A percentile compares a stretch with the other conserved stretches of the same genome.
Evolutionary conservation across 2,888 invertebrate genomes (phyloP).

Genomic region (Panzeria rudis): DNA sequence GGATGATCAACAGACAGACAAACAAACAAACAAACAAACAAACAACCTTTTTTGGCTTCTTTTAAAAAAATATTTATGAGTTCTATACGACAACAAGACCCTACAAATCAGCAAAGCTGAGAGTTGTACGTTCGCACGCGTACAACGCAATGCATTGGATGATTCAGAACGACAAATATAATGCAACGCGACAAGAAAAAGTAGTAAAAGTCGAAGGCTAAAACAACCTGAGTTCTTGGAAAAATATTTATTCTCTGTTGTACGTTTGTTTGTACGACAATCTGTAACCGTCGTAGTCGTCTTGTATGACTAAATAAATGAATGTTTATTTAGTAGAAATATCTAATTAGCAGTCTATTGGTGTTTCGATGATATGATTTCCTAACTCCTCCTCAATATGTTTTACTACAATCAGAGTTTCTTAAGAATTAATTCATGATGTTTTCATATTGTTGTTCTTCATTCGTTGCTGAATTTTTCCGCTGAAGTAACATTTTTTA

Average conservation of each 20-base stretch:
- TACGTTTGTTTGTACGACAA: conserved; percentile 23
- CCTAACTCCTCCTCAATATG: conserved; percentile 69
- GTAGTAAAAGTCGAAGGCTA: conserved; percentile 46
- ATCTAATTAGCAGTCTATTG: conserved; percentile 72
- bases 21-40: conserved; percentile 40
- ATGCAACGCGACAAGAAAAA: conserved; percentile 39
- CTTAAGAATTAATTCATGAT: conserved; percentile 31
- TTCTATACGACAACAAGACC: conserved; percentile 54
- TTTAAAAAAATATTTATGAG: conserved; percentile 70
- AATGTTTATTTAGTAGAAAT: conserved; percentile 41
- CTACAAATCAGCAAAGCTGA: conserved; percentile 20
- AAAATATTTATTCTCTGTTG: conserved; percentile 24
- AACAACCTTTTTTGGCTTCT: conserved; percentile 49
- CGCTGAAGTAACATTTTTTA: not conserved
- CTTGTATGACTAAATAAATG: conserved; percentile 47
- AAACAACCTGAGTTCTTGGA: conserved; percentile 62
- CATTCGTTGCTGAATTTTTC: not conserved
- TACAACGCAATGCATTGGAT: conserved; percentile 43
- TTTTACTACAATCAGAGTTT: conserved; percentile 36
- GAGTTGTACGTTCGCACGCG: conserved; percentile 51
- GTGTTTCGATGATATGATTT: conserved; percentile 66
- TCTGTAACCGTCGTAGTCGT: conserved; percentile 17
- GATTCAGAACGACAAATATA: conserved; percentile 66
- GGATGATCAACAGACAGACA: conserved; percentile 54
- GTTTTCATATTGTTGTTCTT: not conserved